These are phyloP conservation scores for Cygnus olor DNA, from an alignment of 2,797 vertebrate genomes.

Conservation along the genomic window DNA sequence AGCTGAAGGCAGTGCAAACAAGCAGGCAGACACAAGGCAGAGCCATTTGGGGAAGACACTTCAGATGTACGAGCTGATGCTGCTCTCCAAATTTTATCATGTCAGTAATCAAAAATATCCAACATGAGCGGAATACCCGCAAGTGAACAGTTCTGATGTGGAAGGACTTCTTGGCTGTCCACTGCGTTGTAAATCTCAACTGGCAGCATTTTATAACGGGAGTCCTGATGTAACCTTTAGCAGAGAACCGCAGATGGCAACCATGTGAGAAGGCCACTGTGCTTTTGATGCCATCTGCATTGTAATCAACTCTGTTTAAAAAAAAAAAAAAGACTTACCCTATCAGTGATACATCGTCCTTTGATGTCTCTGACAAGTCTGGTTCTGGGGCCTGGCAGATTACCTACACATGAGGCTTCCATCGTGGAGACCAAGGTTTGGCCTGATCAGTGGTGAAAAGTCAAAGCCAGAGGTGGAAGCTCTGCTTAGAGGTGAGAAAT, in stretches of 20 bases:
- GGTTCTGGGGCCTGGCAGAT: background rate
- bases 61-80: background rate
- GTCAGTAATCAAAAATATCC: background rate
- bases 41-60: background rate
- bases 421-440: background rate
- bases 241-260: conserved; percentile 1
- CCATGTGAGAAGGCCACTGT: conserved; percentile 21
- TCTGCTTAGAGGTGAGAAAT: background rate
- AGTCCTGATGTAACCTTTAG: conserved; percentile 33
- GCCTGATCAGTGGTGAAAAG: background rate
- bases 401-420: background rate
- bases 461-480: background rate
- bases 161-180: background rate
- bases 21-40: background rate
- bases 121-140: background rate
- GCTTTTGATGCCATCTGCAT: conserved; percentile 10
- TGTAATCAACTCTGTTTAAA: background rate
- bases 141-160: background rate
- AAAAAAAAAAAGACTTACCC: background rate
- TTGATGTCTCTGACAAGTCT: background rate
- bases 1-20: background rate
- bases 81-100: background rate
- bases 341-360: background rate
- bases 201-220: background rate
- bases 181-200: background rate